A percentile compares a stretch with the other conserved stretches of the same genome.
Conservation (phyloP, 2,888 invertebrate species). For the Drosophila neonasuta region DNA sequence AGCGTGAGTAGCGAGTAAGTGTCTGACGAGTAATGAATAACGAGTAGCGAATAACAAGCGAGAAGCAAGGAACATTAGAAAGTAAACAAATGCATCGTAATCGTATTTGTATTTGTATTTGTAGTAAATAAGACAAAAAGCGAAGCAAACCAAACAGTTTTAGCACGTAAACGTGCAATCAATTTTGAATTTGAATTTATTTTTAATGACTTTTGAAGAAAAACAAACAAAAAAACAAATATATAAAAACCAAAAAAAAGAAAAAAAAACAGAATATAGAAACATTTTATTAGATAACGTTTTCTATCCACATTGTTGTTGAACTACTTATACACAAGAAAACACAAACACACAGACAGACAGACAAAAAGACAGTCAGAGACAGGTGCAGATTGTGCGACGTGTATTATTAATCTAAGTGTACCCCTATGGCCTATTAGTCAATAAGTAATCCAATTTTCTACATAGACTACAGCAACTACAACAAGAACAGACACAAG, state of each 20-base stretch:
- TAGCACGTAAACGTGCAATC: slow-evolving; percentile 45
- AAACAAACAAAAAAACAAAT: slow-evolving; percentile 24
- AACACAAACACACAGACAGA: slow-evolving; percentile 9
- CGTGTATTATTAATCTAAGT: slow-evolving; percentile 54
- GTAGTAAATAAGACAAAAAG: slow-evolving; percentile 54
- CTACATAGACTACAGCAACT: slow-evolving; percentile 45
- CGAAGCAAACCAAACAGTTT: slow-evolving; percentile 46
- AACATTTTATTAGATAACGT: slow-evolving; percentile 66
- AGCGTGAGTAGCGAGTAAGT: slow-evolving; percentile 26
- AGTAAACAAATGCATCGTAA: slow-evolving; percentile 14
- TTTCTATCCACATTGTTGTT: slow-evolving; percentile 71
- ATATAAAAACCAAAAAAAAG: background rate
- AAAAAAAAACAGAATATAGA: slow-evolving; percentile 22
- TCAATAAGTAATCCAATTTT: slow-evolving; percentile 56
- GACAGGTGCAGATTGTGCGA: slow-evolving; percentile 39
- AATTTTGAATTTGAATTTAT: slow-evolving; percentile 71
- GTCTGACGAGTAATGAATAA: slow-evolving; percentile 18
- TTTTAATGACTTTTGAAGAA: slow-evolving; percentile 65
- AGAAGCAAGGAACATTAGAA: slow-evolving; percentile 1
- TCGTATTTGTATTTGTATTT: slow-evolving; percentile 53
- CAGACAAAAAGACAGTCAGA: slow-evolving; percentile 15
- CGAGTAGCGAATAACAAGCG: slow-evolving; percentile 22
- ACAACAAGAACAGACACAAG: slow-evolving; percentile 26
- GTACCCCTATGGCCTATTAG: slow-evolving; percentile 73
- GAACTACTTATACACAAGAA: slow-evolving; percentile 48